Conservation (phyloP, 1,140 invertebrate genomes). For the Panagrolaimus sp. region DNA sequence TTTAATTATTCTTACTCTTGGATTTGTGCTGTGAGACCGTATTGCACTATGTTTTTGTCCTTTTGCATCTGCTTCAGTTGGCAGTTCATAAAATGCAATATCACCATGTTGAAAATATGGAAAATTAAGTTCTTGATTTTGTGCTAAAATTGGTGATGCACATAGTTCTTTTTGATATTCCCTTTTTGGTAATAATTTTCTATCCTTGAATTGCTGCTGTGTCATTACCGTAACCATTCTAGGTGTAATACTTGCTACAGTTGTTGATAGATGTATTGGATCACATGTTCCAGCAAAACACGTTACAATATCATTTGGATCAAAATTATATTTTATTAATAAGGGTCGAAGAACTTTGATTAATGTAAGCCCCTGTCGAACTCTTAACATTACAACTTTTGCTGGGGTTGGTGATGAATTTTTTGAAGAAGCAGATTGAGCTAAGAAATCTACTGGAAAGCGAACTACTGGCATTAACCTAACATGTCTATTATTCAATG, state of each 20-base stretch:
- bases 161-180: slow-evolving; percentile 38
- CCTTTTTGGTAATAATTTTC: slow-evolving; percentile 31
- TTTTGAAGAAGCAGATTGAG: slow-evolving; percentile 33
- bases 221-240: slow-evolving; percentile 47
- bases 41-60: slow-evolving; percentile 39
- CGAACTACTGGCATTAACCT: slow-evolving; percentile 49
- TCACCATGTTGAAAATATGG: slow-evolving; percentile 56
- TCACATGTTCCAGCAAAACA: slow-evolving; percentile 46
- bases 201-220: slow-evolving; percentile 46
- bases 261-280: slow-evolving; percentile 20
- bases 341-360: slow-evolving; percentile 46
- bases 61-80: slow-evolving; percentile 38
- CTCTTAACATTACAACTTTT: slow-evolving; percentile 48
- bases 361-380: slow-evolving; percentile 45
- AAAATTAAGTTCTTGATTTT: slow-evolving; percentile 27
- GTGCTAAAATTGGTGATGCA: slow-evolving; percentile 17
- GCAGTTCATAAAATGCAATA: slow-evolving; percentile 49
- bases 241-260: slow-evolving; percentile 35
- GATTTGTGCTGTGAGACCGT: slow-evolving; percentile 45
- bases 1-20: slow-evolving; percentile 25
- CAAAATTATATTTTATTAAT: slow-evolving; percentile 49
- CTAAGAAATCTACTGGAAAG: slow-evolving; percentile 50
- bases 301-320: slow-evolving; percentile 42
- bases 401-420: slow-evolving; percentile 4
- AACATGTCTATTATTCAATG: slow-evolving; percentile 46